A percentile compares a stretch with the other conserved stretches of the same genome.
phyloP scores from a whole-genome alignment of 2,113 vertebrate genomes.

The Setophaga coronata region DNA sequence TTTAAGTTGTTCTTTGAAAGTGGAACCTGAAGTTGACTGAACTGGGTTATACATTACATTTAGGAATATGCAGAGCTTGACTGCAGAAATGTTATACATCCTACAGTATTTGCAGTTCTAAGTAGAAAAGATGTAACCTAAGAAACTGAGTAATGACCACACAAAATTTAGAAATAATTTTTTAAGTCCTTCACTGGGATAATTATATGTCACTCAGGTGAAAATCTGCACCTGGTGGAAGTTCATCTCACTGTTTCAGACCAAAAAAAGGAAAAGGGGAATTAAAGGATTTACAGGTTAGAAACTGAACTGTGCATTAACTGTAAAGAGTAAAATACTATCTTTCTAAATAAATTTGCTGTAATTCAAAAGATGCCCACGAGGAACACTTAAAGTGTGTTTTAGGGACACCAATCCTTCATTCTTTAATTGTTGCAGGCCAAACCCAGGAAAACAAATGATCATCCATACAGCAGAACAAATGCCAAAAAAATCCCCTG shows the following conservation, averaged over 20 bases:
- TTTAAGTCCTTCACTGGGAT: background rate
- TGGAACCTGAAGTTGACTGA: conserved; percentile 1
- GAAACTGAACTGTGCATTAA: background rate
- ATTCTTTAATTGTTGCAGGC: background rate
- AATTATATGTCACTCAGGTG: background rate
- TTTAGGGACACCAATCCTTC: background rate
- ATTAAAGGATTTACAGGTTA: background rate
- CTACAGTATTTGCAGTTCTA: background rate
- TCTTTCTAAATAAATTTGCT: background rate
- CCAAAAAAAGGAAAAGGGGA: background rate
- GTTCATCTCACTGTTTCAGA: background rate
- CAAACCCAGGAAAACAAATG: background rate
- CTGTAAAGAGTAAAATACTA: background rate
- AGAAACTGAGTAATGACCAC: background rate
- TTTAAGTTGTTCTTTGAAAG: conserved; percentile 27
- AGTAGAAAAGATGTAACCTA: background rate
- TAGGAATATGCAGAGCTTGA: background rate
- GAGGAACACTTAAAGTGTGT: background rate
- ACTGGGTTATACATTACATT: background rate
- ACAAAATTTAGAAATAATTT: background rate
- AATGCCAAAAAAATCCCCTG: background rate
- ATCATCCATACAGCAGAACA: background rate
- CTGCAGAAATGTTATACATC: background rate
- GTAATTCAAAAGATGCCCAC: background rate
- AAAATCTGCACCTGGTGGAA: background rate